Percentiles rank a stretch among this genome's conserved stretches.
These are phyloP conservation scores for Eucera pruinosa DNA, from an alignment of 2,888 invertebrate genomes.

Conservation along the genomic window DNA sequence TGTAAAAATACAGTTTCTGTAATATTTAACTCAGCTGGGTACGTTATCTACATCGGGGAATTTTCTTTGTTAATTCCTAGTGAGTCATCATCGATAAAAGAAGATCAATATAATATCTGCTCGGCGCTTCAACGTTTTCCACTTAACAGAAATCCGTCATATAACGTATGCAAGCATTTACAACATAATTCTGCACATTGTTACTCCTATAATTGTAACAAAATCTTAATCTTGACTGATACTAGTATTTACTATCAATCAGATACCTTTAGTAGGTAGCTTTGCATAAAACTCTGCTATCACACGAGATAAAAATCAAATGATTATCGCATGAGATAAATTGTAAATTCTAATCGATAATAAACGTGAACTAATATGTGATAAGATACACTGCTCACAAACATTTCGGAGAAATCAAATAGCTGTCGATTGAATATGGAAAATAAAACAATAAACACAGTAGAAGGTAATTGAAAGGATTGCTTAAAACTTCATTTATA, in stretches of 20 bases:
- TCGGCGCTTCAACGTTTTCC: neutral
- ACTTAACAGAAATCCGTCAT: neutral
- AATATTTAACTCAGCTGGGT: no score
- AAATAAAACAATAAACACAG: neutral
- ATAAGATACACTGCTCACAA: conserved; percentile 1
- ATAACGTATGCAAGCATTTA: neutral
- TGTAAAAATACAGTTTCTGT: no score
- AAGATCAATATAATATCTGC: neutral
- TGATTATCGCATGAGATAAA: neutral
- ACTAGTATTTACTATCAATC: neutral
- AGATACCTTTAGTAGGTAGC: no score
- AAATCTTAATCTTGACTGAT: neutral
- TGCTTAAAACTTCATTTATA: neutral
- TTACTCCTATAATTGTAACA: neutral
- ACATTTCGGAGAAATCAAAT: neutral
- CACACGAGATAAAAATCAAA: neutral
- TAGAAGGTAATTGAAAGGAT: no score
- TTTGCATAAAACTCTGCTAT: neutral
- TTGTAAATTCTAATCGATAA: neutral
- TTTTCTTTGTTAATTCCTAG: no score
- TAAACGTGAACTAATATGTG: neutral
- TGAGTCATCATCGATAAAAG: no score
- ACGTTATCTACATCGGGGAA: no score
- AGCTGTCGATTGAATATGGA: neutral
- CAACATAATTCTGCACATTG: neutral